Conservation (phyloP, 2,888 invertebrate genomes). For the Pasiphila rectangulata region DNA sequence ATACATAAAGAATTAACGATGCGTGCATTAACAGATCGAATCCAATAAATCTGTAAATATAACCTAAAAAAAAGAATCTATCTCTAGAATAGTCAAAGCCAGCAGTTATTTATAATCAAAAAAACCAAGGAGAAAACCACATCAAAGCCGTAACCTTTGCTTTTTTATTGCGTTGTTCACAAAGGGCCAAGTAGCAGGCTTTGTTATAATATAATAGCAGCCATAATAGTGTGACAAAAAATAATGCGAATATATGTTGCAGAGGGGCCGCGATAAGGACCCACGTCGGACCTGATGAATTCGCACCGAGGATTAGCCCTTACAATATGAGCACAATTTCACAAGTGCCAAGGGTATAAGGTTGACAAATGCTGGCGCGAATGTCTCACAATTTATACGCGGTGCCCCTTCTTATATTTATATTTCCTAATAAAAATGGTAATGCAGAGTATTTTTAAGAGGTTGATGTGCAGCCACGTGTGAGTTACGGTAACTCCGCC, state of each 20-base stretch:
- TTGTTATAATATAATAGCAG: conserved; percentile 30
- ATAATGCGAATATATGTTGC: conserved; percentile 54
- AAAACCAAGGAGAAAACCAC: conserved; percentile 11
- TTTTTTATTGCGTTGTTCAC: conserved; percentile 16
- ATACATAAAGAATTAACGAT: no score
- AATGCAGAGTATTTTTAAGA: conserved; percentile 63
- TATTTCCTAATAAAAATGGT: conserved; percentile 74
- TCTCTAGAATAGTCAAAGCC: background rate
- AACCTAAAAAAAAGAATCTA: no score
- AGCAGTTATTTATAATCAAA: conserved; percentile 20
- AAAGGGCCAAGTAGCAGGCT: conserved; percentile 17
- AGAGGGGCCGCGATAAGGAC: conserved; percentile 63
- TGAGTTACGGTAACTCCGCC: conserved; percentile 28
- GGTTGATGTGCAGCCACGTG: conserved; percentile 43
- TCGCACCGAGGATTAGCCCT: conserved; percentile 71
- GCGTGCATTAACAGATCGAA: no score
- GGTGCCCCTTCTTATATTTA: conserved; percentile 57
- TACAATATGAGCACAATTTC: conserved; percentile 78
- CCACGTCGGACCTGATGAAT: conserved; percentile 69
- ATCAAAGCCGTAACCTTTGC: conserved; percentile 10
- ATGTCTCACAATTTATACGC: conserved; percentile 62
- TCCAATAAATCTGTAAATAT: no score
- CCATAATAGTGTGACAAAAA: conserved; percentile 48
- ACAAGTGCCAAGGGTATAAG: conserved; percentile 63
- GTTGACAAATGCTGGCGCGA: conserved; percentile 65